Conservation (phyloP, 2,113 vertebrate species). For the Calidris pugnax region DNA sequence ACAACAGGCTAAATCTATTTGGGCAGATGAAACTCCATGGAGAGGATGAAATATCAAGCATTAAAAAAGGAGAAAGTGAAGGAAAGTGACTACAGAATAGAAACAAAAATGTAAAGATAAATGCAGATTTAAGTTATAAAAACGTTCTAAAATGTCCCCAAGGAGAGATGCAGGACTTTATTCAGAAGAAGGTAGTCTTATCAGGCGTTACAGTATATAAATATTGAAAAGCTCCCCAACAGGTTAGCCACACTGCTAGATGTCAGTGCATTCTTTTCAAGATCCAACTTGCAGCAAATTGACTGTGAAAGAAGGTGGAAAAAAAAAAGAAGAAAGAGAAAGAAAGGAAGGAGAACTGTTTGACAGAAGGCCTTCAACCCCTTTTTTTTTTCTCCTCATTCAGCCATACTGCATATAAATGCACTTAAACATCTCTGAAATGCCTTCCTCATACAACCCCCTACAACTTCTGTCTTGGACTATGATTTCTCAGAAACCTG, state of each 20-base stretch:
- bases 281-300: conserved; percentile 65
- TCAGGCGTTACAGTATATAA: conserved; percentile 41
- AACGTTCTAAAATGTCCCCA: conserved; percentile 1
- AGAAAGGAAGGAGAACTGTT: not conserved
- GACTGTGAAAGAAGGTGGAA: conserved; percentile 9
- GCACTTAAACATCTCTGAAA: conserved; percentile 41
- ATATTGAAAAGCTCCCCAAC: conserved; percentile 67
- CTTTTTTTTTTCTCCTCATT: not conserved
- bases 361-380: not conserved
- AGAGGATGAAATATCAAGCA: not conserved
- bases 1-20: not conserved
- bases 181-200: conserved; percentile 6
- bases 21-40: not conserved
- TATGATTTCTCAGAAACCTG: conserved; percentile 53
- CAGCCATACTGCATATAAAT: conserved; percentile 32
- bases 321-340: not conserved
- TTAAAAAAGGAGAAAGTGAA: not conserved
- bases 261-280: conserved; percentile 62
- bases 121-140: conserved; percentile 7
- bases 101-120: not conserved
- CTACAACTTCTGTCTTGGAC: conserved; percentile 35
- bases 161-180: not conserved
- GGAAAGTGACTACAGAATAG: not conserved
- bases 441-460: not conserved
- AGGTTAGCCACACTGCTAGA: conserved; percentile 59